Evolutionary conservation across 2,113 vertebrate genomes (phyloP).

Genomic region (Hyaena hyaena): DNA sequence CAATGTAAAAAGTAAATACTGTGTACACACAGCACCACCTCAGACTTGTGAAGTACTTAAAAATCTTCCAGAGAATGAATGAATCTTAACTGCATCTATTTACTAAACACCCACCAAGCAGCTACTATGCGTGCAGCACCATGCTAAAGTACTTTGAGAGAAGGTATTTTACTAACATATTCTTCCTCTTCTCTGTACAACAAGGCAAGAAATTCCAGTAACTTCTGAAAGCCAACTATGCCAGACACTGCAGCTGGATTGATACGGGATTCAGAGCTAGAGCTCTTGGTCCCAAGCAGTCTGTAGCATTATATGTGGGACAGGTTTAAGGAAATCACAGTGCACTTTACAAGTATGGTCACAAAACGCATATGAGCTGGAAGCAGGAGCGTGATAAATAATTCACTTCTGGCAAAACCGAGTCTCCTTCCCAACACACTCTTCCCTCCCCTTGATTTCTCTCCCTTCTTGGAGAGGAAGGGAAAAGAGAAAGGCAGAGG

Average conservation of each 20-base stretch:
- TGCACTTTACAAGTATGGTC: not conserved
- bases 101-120: not conserved
- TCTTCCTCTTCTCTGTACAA: not conserved
- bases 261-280: accelerated
- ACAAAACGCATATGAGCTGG: not conserved
- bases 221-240: not conserved
- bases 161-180: not conserved
- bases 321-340: not conserved
- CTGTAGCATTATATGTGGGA: accelerated
- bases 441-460: not conserved
- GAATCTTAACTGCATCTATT: not conserved
- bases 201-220: not conserved
- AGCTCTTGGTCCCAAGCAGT: not conserved
- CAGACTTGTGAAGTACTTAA: not conserved
- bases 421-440: not conserved
- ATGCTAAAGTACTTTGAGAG: not conserved
- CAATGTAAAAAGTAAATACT: not conserved
- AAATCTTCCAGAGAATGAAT: not conserved
- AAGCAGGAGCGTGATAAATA: not conserved
- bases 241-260: not conserved
- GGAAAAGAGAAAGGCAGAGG: not conserved
- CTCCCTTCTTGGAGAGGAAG: not conserved
- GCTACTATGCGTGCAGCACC: not conserved
- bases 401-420: not conserved
- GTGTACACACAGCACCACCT: not conserved